Evolutionary conservation across 2,797 vertebrate genomes (phyloP), one percentile per base, ranked within the genome.

Genomic region (Tachyglossus aculeatus): DNA sequence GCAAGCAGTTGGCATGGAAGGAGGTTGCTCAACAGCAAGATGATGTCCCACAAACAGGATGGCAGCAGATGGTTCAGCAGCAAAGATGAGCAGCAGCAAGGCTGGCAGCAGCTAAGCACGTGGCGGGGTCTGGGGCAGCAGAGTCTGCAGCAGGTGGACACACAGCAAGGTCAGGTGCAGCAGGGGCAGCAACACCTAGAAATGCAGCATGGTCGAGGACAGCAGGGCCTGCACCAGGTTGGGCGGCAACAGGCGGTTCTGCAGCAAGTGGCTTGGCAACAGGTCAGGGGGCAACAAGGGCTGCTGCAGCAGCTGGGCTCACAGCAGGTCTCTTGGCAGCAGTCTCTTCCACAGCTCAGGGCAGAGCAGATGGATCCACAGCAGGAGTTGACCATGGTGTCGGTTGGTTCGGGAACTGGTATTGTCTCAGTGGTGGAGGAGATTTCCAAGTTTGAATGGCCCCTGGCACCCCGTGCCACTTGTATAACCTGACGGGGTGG

Each of bases 21-120:
- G n/a, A 33, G 13, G 11, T 3, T 0, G 0, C 4, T 81, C 31
- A 74, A 64, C 73, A 83, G 57, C 67, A 79, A 34, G 72, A 74
- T 15, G 9, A 11, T 10, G 58, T 51, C 27, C 31, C 68, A 41
- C 55, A 69, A 43, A 8, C 1, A 0, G 18, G 55, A 29, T 5
- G n/a, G 56, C 38, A 33, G 29, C 52, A 72, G 39, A 19, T 51
- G 34, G 39, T 29, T 25, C 6, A 8, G 22, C 13, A 43, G 15
- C 48, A 59, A 27, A 22, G 14, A 7, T 29, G 24, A 2, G 4
- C 24, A 32, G 45, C 18, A 61, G 25, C 9, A 65, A 1, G 19
- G 22, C 9, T 9, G 40, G 25, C 36, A 57, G 27, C 45, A 64
- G 7, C 4, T 21, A 5, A 36, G 6, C 2, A 18, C 5, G n/a